These are phyloP conservation scores for Perca fluviatilis DNA, from an alignment of 2,113 vertebrate species.

Conservation along the genomic window DNA sequence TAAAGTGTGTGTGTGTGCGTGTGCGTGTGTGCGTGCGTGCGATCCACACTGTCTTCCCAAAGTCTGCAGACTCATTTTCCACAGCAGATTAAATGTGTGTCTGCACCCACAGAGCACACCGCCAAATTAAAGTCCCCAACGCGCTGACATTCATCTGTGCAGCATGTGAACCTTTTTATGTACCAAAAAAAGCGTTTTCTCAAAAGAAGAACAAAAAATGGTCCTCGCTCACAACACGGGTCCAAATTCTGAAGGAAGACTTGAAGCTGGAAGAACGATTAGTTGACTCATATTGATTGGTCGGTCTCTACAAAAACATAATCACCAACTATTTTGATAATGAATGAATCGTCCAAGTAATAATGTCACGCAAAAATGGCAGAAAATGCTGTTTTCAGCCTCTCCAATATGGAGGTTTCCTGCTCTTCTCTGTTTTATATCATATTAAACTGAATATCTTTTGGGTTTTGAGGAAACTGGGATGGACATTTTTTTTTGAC, in stretches of 20 bases:
- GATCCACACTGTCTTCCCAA: constrained; percentile 49
- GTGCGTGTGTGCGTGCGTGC: constrained; percentile 16
- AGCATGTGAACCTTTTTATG: constrained; percentile 57
- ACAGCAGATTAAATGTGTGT: constrained; percentile 69
- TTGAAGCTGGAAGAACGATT: not conserved
- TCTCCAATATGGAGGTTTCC: too few species aligned
- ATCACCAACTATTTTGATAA: too few species aligned
- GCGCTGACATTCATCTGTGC: constrained; percentile 31
- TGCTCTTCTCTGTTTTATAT: too few species aligned
- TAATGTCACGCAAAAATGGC: too few species aligned
- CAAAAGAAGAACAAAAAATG: not conserved
- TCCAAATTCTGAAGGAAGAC: not conserved
- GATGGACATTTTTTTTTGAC: too few species aligned
- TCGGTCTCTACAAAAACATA: too few species aligned
- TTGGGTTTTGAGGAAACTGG: too few species aligned
- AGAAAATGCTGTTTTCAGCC: too few species aligned
- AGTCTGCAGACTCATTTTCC: constrained; percentile 70
- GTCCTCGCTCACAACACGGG: not conserved
- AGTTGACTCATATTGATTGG: too few species aligned
- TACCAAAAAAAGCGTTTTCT: not conserved
- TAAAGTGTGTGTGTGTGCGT: not conserved
- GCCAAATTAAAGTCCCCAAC: constrained; percentile 68
- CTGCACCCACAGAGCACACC: constrained; percentile 42
- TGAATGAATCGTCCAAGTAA: too few species aligned
- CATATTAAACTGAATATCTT: too few species aligned